Conservation (phyloP, 2,888 invertebrate species). For the Xanthia icteritia region DNA sequence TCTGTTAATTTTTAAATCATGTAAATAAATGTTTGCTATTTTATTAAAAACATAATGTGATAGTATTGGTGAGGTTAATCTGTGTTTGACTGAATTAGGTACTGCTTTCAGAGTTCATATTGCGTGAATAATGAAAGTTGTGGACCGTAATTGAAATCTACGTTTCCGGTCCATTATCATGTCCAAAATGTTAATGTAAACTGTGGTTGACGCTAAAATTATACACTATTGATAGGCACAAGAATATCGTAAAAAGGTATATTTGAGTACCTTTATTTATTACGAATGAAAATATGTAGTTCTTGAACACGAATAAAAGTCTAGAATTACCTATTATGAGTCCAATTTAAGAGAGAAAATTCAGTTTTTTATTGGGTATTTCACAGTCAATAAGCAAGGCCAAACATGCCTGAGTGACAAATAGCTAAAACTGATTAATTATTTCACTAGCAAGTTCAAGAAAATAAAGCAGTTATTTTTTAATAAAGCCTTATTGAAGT, state of each 20-base stretch:
- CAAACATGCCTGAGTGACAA: neutral
- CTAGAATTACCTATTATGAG: neutral
- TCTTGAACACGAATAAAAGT: neutral
- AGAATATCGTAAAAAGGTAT: neutral
- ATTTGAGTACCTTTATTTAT: neutral
- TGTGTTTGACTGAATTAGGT: neutral
- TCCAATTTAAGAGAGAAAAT: neutral
- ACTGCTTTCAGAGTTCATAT: slow-evolving; percentile 22
- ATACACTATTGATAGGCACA: neutral
- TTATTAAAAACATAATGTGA: no score
- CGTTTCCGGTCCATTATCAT: slow-evolving; percentile 8
- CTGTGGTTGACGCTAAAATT: neutral
- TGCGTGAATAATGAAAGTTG: slow-evolving; percentile 22
- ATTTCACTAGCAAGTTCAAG: neutral
- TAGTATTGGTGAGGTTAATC: slow-evolving; percentile 6
- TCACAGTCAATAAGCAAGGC: slow-evolving; percentile 6
- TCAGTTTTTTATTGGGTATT: slow-evolving; percentile 17
- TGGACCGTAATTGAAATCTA: slow-evolving; percentile 19
- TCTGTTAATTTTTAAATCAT: no score
- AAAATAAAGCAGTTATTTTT: neutral
- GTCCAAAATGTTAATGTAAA: neutral
- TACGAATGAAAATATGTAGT: slow-evolving; percentile 1
- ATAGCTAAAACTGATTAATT: slow-evolving; percentile 9
- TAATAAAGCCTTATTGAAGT: neutral
- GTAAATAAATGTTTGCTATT: no score